Evolutionary conservation across 2,888 invertebrate genomes (phyloP), one percentile per base, ranked within the genome.

Genomic region (Eupelmus urozonus): DNA sequence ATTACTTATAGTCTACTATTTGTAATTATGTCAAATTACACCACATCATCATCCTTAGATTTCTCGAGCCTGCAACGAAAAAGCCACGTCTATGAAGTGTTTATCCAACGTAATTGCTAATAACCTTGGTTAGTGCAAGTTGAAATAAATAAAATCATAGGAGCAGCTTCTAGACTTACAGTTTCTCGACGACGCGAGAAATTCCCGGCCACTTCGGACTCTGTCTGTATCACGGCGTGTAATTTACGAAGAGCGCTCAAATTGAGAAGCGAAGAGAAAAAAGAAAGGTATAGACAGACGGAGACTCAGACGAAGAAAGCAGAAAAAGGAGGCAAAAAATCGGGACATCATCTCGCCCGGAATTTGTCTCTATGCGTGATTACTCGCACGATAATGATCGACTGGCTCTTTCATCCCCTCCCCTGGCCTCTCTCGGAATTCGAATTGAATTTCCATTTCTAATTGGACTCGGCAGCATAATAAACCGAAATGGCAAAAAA

Each of bases 361-460:
- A 76, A 76, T 79, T 71, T 79, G 79, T 73, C 76, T 69, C 63
- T 65, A 62, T 20, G 29, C 16, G n/a, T 27, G 67, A 78, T 63
- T 72, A 73, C 71, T 78, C 62, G 72, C 66, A 42, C 63, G 67
- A 81, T 78, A 80, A 80, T 82, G 82, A 84, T 85, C 83, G 84
- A 65, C 62, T 53, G 49, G 45, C 1, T 27, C 63, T 7, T 40
- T 25, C 13, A 42, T 65, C 25, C 27, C 34, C 16, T 40, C 16
- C 60, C 13, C 3, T 23, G 40, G 5, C 11, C 23, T 60, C 51
- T 45, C 57, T 63, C 34, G 78, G 81, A 81, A 82, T 83, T 82
- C 84, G 83, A 87, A 88, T 87, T 84, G 84, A 83, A 87, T 88
- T 85, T 85, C 83, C 86, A 85, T 85, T 84, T 82, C 83, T 84